These are phyloP conservation scores for Aphodius granarius DNA, from an alignment of 2,888 invertebrate species.

Conservation along the genomic window DNA sequence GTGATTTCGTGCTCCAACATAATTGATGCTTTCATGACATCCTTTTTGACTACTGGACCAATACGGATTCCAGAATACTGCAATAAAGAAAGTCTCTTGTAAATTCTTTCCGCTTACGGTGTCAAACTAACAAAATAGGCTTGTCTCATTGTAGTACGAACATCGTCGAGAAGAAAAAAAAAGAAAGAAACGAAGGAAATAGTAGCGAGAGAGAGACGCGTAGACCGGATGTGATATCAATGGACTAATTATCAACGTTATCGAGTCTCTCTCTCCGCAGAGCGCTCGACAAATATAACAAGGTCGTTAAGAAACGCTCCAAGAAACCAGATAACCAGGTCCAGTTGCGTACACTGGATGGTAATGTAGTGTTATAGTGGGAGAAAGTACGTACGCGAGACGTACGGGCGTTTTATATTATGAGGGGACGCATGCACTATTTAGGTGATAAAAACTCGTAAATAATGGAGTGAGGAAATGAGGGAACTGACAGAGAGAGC, in stretches of 20 bases:
- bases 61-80: slow-evolving; percentile 98
- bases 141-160: neutral
- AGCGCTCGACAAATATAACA: slow-evolving; percentile 35
- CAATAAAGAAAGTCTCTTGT: slow-evolving; percentile 56
- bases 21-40: slow-evolving; percentile 99
- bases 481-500: neutral
- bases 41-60: slow-evolving; percentile 98
- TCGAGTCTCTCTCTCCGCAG: slow-evolving; percentile 28
- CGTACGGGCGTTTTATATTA: neutral
- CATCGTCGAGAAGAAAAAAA: neutral
- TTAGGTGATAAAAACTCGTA: neutral
- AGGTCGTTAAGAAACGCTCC: slow-evolving; percentile 32
- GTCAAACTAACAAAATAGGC: neutral
- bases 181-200: neutral
- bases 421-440: neutral
- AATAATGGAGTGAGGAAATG: neutral
- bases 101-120: no score
- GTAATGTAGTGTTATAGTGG: neutral
- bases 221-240: slow-evolving; percentile 36
- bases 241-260: slow-evolving; percentile 37
- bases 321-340: slow-evolving; percentile 5
- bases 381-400: neutral
- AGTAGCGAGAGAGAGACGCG: neutral
- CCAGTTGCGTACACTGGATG: neutral
- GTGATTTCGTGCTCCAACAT: slow-evolving; percentile 98